phyloP scores from a whole-genome alignment of 2,113 vertebrate genomes.

The Octodon degus region DNA sequence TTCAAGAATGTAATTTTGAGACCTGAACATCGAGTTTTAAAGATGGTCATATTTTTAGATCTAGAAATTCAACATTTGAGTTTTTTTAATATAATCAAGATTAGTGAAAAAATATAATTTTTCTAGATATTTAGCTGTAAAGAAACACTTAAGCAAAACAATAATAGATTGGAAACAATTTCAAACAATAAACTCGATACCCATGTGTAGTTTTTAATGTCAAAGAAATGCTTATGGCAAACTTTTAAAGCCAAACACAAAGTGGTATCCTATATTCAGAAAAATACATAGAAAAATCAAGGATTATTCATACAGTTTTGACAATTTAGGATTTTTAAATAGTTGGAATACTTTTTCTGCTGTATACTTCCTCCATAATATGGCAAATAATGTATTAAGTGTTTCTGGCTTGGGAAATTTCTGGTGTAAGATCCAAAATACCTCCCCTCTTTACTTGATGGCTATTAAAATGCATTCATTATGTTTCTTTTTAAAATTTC shows the following conservation, averaged over 20 bases:
- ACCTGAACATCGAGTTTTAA: background rate
- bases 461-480: background rate
- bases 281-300: slow-evolving; percentile 25
- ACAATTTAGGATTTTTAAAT: slow-evolving; percentile 1
- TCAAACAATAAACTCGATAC: background rate
- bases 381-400: background rate
- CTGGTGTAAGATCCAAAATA: background rate
- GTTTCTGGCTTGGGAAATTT: background rate
- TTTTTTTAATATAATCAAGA: slow-evolving; percentile 9
- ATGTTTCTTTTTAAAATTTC: background rate
- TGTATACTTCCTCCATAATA: background rate
- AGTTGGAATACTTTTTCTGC: background rate
- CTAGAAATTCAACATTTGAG: slow-evolving; percentile 6
- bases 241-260: slow-evolving; percentile 2
- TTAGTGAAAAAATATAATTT: background rate
- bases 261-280: background rate
- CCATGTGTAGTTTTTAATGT: background rate
- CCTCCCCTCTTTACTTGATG: background rate
- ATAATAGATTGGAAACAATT: background rate
- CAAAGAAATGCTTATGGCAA: background rate
- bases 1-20: background rate
- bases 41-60: background rate
- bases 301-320: background rate
- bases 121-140: background rate
- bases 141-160: background rate